These are phyloP conservation scores for Polypterus bichir DNA, from an alignment of 2,113 vertebrate genomes.

Conservation along the genomic window DNA sequence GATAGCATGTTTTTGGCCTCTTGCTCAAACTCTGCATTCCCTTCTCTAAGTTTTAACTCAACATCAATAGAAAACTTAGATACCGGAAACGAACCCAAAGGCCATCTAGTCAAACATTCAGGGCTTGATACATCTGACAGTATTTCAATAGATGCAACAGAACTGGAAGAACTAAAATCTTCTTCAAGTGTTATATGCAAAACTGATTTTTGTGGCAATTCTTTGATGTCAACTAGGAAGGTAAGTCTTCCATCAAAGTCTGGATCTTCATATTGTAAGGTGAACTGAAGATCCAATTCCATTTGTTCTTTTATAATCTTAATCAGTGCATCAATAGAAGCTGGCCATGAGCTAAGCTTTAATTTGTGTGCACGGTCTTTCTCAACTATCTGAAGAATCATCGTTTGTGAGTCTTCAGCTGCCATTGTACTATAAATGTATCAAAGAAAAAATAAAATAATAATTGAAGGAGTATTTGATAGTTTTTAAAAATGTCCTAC, in stretches of 20 bases:
- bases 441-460: too few relatives aligned
- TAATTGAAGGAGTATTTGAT: too few relatives aligned
- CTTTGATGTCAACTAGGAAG: constrained; percentile 15
- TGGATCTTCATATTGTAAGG: constrained; percentile 23
- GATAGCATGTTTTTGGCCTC: constrained; percentile 25
- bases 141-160: constrained; percentile 14
- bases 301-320: constrained; percentile 18
- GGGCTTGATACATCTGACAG: constrained; percentile 21
- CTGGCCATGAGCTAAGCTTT: constrained; percentile 18
- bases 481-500: too few relatives aligned
- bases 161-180: constrained; percentile 8
- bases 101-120: constrained; percentile 20
- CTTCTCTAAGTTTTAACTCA: constrained; percentile 24
- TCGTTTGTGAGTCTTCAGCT: constrained; percentile 7
- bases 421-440: not conserved
- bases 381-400: constrained; percentile 13
- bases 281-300: constrained; percentile 16
- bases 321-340: constrained; percentile 22
- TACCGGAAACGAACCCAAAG: constrained; percentile 19
- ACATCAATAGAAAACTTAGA: constrained; percentile 21
- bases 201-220: constrained; percentile 24
- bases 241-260: constrained; percentile 24
- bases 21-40: constrained; percentile 23
- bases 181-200: constrained; percentile 15
- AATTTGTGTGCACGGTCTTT: constrained; percentile 15